Conservation (phyloP, 2,888 invertebrate species). For the Amiota communis region DNA sequence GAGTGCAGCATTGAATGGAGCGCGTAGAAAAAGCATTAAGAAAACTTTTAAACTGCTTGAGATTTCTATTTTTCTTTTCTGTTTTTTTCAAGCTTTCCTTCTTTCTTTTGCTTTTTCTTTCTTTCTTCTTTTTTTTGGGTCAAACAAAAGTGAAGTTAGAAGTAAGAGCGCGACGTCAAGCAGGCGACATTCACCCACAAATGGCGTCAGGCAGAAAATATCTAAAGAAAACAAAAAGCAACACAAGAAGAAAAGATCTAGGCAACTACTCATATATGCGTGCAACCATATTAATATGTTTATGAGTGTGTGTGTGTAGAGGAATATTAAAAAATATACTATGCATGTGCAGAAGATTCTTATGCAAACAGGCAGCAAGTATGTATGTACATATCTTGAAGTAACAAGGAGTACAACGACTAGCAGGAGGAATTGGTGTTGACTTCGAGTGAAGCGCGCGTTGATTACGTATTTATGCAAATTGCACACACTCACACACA, state of each 20-base stretch:
- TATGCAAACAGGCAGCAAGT: too few relatives aligned
- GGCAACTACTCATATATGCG: not conserved
- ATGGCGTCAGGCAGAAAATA: slow-evolving; percentile 55
- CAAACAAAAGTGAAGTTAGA: slow-evolving; percentile 60
- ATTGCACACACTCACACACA: slow-evolving; percentile 47
- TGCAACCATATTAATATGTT: not conserved
- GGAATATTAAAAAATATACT: too few relatives aligned
- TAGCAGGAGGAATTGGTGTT: not conserved
- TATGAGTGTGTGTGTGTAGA: not conserved
- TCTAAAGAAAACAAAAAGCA: slow-evolving; percentile 45
- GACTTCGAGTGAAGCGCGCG: slow-evolving; percentile 48
- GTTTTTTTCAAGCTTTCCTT: slow-evolving; percentile 10
- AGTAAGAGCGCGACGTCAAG: slow-evolving; percentile 38
- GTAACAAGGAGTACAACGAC: not conserved
- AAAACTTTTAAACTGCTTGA: slow-evolving; percentile 42
- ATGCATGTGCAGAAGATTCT: not conserved
- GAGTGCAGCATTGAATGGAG: slow-evolving; percentile 40
- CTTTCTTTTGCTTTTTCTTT: slow-evolving; percentile 43
- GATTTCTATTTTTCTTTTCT: slow-evolving; percentile 32
- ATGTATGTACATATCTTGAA: not conserved
- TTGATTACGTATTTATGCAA: slow-evolving; percentile 66
- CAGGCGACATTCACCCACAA: slow-evolving; percentile 63
- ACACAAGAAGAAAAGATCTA: slow-evolving; percentile 38
- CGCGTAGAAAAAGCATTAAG: slow-evolving; percentile 48
- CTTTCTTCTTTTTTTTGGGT: slow-evolving; percentile 54